These are phyloP conservation scores for Gorsachius magnificus DNA, from an alignment of 2,797 vertebrate species.

Conservation along the genomic window DNA sequence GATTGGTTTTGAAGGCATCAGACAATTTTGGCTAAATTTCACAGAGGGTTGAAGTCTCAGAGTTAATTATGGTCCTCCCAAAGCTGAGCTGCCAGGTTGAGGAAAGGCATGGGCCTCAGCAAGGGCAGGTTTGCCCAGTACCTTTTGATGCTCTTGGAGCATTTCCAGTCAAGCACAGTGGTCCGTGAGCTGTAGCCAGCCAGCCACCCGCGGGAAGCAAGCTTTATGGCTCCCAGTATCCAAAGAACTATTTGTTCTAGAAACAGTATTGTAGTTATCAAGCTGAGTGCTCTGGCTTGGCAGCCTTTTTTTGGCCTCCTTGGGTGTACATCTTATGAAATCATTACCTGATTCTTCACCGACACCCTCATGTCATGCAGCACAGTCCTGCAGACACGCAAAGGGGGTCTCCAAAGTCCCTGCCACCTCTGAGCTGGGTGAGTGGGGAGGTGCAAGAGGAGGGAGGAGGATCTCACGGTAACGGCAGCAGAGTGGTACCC, in stretches of 20 bases:
- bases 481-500: background rate
- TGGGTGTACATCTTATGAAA: background rate
- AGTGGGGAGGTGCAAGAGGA: background rate
- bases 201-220: background rate
- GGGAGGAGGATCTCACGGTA: background rate
- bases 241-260: background rate
- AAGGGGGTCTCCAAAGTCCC: background rate
- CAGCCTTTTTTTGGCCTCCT: background rate
- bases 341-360: background rate
- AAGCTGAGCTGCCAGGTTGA: background rate
- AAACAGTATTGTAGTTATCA: background rate
- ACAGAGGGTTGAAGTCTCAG: background rate
- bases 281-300: background rate
- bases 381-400: fast-evolving
- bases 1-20: slow-evolving; percentile 37
- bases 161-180: background rate
- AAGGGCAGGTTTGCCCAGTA: background rate
- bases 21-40: slow-evolving; percentile 49
- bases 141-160: background rate
- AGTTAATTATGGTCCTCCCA: background rate
- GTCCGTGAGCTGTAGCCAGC: background rate
- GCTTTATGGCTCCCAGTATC: background rate
- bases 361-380: background rate
- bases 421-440: background rate
- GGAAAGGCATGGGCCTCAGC: background rate